Conservation (phyloP, 2,888 invertebrate species). For the Sicus ferrugineus region DNA sequence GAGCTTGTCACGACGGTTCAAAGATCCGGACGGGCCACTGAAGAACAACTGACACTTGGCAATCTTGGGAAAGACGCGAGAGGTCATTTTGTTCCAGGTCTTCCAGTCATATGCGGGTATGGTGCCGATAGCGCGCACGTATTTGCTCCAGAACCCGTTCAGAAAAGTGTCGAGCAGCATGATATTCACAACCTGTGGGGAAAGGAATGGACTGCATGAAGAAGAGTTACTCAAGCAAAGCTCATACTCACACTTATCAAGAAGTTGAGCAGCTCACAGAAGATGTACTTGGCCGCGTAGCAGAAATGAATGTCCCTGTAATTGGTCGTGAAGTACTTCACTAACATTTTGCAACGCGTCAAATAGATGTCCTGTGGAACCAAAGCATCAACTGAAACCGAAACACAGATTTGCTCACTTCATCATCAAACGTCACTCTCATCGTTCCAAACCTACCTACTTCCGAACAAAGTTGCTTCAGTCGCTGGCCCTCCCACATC, state of each 20-base stretch:
- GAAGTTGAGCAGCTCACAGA: slow-evolving; percentile 79
- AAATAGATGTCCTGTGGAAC: slow-evolving; percentile 47
- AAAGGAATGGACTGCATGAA: not conserved
- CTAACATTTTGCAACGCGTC: slow-evolving; percentile 48
- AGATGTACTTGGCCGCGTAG: slow-evolving; percentile 73
- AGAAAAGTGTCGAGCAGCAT: slow-evolving; percentile 56
- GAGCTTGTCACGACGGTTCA: slow-evolving; percentile 79
- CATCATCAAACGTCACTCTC: not conserved
- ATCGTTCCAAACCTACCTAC: slow-evolving; percentile 45
- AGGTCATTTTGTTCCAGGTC: slow-evolving; percentile 57
- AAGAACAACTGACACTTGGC: slow-evolving; percentile 91
- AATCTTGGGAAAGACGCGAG: slow-evolving; percentile 68
- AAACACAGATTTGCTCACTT: not conserved
- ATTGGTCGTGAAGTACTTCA: slow-evolving; percentile 54
- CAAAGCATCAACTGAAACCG: slow-evolving; percentile 47
- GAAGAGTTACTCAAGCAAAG: not conserved
- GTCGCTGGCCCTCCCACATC: slow-evolving; percentile 65
- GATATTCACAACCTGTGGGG: slow-evolving; percentile 54
- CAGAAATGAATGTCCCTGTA: slow-evolving; percentile 56
- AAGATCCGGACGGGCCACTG: slow-evolving; percentile 83
- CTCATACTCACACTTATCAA: slow-evolving; percentile 72
- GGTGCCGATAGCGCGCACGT: slow-evolving; percentile 52
- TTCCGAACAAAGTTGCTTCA: slow-evolving; percentile 58
- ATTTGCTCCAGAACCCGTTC: slow-evolving; percentile 59
- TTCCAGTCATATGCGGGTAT: slow-evolving; percentile 56